phyloP scores from a whole-genome alignment of 2,888 invertebrate genomes.

The Disparrhopalites patrizii region DNA sequence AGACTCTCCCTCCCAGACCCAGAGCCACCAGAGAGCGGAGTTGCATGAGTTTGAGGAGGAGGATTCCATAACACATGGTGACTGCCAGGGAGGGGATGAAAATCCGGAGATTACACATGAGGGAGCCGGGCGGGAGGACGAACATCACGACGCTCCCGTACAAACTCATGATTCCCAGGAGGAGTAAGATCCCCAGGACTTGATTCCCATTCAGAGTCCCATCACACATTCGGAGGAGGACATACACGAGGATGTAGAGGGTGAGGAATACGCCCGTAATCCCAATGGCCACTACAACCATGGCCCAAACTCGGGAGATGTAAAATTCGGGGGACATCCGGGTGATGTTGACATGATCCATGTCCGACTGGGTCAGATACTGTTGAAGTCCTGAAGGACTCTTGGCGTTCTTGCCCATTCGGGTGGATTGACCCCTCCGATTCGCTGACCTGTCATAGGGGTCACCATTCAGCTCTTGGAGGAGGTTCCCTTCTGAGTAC shows the following conservation, averaged over 20 bases:
- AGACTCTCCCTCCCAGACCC: slow-evolving; percentile 51
- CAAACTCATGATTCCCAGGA: slow-evolving; percentile 50
- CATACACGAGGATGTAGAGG: slow-evolving; percentile 51
- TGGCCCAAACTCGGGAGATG: slow-evolving; percentile 50
- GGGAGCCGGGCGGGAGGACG: slow-evolving; percentile 50
- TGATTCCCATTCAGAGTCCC: slow-evolving; percentile 50
- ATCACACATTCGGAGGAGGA: slow-evolving; percentile 51
- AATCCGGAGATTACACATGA: slow-evolving; percentile 50
- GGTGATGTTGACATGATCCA: slow-evolving; percentile 37
- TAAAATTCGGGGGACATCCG: slow-evolving; percentile 48
- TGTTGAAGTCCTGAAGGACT: background rate
- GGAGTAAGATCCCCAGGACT: slow-evolving; percentile 50
- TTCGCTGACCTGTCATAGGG: background rate
- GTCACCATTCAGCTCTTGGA: slow-evolving; percentile 11
- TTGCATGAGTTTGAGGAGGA: slow-evolving; percentile 52
- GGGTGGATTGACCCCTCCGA: background rate
- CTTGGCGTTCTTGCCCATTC: background rate
- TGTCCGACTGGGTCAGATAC: slow-evolving; percentile 8
- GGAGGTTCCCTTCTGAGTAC: slow-evolving; percentile 14
- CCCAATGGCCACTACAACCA: slow-evolving; percentile 50
- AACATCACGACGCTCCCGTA: slow-evolving; percentile 51
- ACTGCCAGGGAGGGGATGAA: slow-evolving; percentile 51
- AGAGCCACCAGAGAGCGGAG: slow-evolving; percentile 51
- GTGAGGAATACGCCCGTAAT: slow-evolving; percentile 50
- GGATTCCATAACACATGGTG: slow-evolving; percentile 51